Evolutionary conservation across 2,888 invertebrate genomes (phyloP).

Genomic region (Sipha maydis): DNA sequence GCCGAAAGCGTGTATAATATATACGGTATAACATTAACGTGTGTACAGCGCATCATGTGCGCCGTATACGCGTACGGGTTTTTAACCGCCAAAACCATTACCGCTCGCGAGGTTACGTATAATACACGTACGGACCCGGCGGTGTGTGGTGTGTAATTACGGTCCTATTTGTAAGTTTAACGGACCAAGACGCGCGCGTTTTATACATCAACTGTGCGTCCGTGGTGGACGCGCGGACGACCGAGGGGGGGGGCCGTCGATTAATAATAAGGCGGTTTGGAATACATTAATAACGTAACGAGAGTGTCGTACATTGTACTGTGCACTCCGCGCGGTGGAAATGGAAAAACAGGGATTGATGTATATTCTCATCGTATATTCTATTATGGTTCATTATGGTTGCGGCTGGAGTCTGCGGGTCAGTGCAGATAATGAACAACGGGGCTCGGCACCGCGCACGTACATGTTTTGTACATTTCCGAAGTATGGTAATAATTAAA

Average conservation of each 20-base stretch:
- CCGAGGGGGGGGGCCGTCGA: neutral
- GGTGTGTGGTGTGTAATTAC: conserved; percentile 28
- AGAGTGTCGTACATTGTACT: too few relatives aligned
- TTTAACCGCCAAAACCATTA: conserved; percentile 45
- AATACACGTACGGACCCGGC: neutral
- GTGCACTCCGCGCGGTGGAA: neutral
- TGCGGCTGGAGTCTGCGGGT: too few relatives aligned
- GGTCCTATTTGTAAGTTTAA: conserved; percentile 58
- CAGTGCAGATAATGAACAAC: too few relatives aligned
- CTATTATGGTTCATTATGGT: too few relatives aligned
- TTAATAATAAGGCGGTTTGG: neutral
- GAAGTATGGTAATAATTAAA: too few relatives aligned
- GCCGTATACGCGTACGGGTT: neutral
- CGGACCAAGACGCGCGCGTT: conserved; percentile 52
- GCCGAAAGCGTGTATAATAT: too few relatives aligned
- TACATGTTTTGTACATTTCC: too few relatives aligned
- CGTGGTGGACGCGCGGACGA: neutral
- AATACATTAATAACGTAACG: conserved; percentile 1
- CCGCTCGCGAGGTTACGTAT: neutral
- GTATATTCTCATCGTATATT: too few relatives aligned
- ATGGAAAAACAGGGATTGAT: too few relatives aligned
- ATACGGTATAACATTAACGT: too few relatives aligned
- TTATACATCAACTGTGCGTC: neutral
- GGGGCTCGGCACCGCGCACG: too few relatives aligned
- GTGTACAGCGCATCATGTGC: too few relatives aligned